phyloP scores from a whole-genome alignment of 2,113 vertebrate species.

The Gymnogyps californianus region DNA sequence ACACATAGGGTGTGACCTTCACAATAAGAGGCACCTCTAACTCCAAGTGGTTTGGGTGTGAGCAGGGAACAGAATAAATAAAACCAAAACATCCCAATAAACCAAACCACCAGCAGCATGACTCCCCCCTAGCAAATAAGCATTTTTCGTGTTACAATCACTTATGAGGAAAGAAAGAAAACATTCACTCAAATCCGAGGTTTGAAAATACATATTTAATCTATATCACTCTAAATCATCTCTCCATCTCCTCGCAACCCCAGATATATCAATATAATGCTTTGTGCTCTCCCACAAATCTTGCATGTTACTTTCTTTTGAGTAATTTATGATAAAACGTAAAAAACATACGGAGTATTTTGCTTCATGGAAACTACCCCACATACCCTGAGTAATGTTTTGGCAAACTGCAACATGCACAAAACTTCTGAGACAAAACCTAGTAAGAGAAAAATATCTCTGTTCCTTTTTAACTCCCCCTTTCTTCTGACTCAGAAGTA shows the following conservation, averaged over 20 bases:
- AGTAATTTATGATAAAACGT: not conserved
- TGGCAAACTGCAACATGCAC: not conserved
- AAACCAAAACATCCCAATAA: not conserved
- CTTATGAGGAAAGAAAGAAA: not conserved
- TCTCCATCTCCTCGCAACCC: not conserved
- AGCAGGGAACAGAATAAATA: not conserved
- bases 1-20: constrained; percentile 25
- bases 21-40: constrained; percentile 19
- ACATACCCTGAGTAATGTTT: not conserved
- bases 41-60: not conserved
- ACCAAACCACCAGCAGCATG: not conserved
- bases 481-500: not conserved
- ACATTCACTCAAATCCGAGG: not conserved
- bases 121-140: not conserved
- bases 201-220: not conserved
- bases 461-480: not conserved
- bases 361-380: not conserved
- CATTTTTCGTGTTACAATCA: not conserved
- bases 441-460: not conserved
- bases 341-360: not conserved
- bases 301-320: not conserved
- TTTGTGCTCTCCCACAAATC: not conserved
- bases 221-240: not conserved
- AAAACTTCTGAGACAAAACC: not conserved
- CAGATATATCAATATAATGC: not conserved